Evolutionary conservation across 64 coral and sea anemone genomes (phyloP), one percentile per base, ranked within the genome.

Genomic region (Actinia equina): DNA sequence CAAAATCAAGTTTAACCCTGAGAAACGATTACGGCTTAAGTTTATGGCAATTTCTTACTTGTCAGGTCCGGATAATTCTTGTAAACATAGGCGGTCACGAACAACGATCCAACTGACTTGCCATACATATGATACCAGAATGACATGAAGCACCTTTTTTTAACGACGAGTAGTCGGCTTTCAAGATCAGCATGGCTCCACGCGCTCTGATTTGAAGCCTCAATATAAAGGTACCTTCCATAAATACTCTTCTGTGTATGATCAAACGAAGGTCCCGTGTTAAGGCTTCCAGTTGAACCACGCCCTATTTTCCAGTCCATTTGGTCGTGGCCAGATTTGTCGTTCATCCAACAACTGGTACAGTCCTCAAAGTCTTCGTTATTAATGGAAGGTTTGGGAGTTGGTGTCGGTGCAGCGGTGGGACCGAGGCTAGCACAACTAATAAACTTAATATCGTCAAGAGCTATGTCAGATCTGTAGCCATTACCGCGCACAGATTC

Each of bases 121-220:
- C 94, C 94, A 30, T 93, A 96, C 91, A 93, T 96, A 19, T 96
- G 94, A 55, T 96, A 96, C 91, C 91, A 96, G 91, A 96, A 96
- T 0, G 94, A 77, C 91, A 96, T 96, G 84, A 87, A 96, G 51
- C 94, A 93, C 25, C 71, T 82, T 14, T 89, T 71, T n/a, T 89
- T 70, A 26, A 96, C 52, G 3, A 85, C 74, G 49, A 96, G 80
- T 37, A 83, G 53, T 77, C 91, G 81, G 57, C 94, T 96, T 52
- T 96, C 94, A 77, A 96, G 71, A 42, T 96, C 94, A 85, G 94
- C 94, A 58, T 96, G 94, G 37, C 56, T 77, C 90, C 90, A 92
- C 5, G 74, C 78, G 18, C 59, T 5, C 2, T 62, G 61, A 44
- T 84, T 71, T 7, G 84, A 93, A 46, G 58, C 88, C 62, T 96